Evolutionary conservation across 1,140 invertebrate species (phyloP), one percentile per base, ranked within the genome.

Genomic region (Stegodyphus dumicola): DNA sequence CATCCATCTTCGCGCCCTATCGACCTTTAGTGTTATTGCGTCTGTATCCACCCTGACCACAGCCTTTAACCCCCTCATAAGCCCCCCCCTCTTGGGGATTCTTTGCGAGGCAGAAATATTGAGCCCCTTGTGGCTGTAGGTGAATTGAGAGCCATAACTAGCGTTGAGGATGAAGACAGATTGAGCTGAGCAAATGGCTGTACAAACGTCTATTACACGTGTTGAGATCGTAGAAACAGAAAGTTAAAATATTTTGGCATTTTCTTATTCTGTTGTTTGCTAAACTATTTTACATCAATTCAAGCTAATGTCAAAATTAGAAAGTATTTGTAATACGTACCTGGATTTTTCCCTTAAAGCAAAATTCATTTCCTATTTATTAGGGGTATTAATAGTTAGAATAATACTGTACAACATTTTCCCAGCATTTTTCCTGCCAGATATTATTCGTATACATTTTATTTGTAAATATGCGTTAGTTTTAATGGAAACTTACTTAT

Each of bases 1-100:
- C 17, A 85, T 85, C 81, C 81, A 85, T 85, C 81, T 85, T 85
- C 65, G 10, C 74, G 73, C 73, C 81, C 81, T 85, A 85, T 85
- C 81, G 81, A 85, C 81, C 81, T 85, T 85, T 85, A 85, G 60
- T 85, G 81, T 85, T 85, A 85, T 85, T 85, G 81, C 79, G 70
- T 75, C 80, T 83, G 80, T 83, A 83, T 52, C 80, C 80, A 75
- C 81, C 81, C 65, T 78, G 77, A 78, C 77, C 77, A 78, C 77
- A 78, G 52, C 64, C 76, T 67, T 67, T 65, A 49, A 65, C n/a
- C 33, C 33, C 73, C 73, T 53, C 33, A n/a, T 5, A 49, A 11
- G 9, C 7, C 13, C 33, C 69, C 33, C 7, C 33, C 2, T 2
- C 13, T 49, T 7, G 69, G 66, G 18, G 66, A 71, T 49, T 71